Percentiles rank a stretch among this genome's conserved stretches.
phyloP scores from a whole-genome alignment of 2,113 vertebrate genomes.

The Glareola pratincola region DNA sequence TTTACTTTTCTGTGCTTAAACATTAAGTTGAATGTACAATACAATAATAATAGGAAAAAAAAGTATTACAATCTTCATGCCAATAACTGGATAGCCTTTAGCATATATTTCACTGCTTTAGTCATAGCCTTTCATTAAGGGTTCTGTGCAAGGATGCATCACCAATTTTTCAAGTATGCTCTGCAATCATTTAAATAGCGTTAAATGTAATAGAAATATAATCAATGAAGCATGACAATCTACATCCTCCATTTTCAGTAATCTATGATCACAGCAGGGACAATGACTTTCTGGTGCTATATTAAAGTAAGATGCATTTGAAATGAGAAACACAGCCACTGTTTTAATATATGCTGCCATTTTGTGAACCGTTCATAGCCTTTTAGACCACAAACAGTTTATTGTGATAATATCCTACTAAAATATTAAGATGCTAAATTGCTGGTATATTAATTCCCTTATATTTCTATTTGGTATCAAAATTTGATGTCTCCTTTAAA shows the following conservation, averaged over 20 bases:
- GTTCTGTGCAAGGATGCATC: neutral
- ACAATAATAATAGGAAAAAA: neutral
- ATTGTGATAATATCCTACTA: neutral
- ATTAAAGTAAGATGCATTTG: conserved; percentile 37
- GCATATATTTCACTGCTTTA: neutral
- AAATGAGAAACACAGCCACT: conserved; percentile 20
- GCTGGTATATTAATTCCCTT: neutral
- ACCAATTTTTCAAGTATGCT: conserved; percentile 17
- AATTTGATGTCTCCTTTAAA: neutral
- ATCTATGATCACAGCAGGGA: conserved; percentile 50
- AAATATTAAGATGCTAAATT: neutral
- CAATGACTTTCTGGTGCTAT: conserved; percentile 4
- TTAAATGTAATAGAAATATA: conserved; percentile 48
- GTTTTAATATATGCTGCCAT: conserved; percentile 3
- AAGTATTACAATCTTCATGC: neutral
- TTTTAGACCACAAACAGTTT: conserved; percentile 1
- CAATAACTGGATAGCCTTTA: neutral
- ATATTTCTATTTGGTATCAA: neutral
- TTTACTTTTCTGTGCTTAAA: neutral
- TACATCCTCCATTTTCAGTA: conserved; percentile 38
- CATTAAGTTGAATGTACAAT: neutral
- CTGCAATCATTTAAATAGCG: conserved; percentile 29
- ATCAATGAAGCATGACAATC: conserved; percentile 21
- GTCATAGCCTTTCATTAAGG: neutral
- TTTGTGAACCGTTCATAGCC: neutral